phyloP scores from a whole-genome alignment of 2,113 vertebrate genomes.

The Caranx ignobilis region DNA sequence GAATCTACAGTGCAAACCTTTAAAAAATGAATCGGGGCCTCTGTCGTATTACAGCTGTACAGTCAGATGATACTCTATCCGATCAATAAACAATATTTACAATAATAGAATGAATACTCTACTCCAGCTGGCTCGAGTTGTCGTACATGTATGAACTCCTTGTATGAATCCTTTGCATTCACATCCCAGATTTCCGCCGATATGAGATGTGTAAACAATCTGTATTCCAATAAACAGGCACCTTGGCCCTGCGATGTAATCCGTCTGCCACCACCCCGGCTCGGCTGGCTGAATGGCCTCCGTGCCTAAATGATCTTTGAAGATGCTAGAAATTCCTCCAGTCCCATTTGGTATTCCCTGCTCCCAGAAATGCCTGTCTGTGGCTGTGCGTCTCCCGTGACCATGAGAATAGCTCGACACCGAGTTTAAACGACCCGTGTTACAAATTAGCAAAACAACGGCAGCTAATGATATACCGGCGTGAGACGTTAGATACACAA shows the following conservation, averaged over 20 bases:
- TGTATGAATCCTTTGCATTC: constrained; percentile 52
- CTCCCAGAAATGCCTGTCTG: constrained; percentile 61
- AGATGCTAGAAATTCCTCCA: constrained; percentile 76
- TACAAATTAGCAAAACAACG: constrained; percentile 57
- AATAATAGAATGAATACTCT: constrained; percentile 58
- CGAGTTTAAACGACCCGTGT: constrained; percentile 51
- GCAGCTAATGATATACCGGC: constrained; percentile 32
- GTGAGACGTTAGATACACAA: not conserved
- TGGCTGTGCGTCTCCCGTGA: constrained; percentile 70
- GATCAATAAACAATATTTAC: constrained; percentile 36
- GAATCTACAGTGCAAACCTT: constrained; percentile 50
- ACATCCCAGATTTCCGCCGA: constrained; percentile 61
- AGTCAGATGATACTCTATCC: constrained; percentile 50
- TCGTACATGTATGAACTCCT: constrained; percentile 58
- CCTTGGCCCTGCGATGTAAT: constrained; percentile 58
- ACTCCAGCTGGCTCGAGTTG: constrained; percentile 57
- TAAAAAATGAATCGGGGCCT: constrained; percentile 62
- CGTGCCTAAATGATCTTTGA: constrained; percentile 62
- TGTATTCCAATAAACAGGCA: constrained; percentile 59
- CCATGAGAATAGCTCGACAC: constrained; percentile 62
- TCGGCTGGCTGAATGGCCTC: constrained; percentile 55
- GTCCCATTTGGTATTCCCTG: constrained; percentile 71
- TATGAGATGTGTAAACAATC: constrained; percentile 60
- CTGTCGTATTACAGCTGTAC: constrained; percentile 49
- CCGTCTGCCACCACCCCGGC: constrained; percentile 61